Evolutionary conservation across 2,888 invertebrate genomes (phyloP), one percentile per base, ranked within the genome.

Genomic region (Sminthurides aquaticus): DNA sequence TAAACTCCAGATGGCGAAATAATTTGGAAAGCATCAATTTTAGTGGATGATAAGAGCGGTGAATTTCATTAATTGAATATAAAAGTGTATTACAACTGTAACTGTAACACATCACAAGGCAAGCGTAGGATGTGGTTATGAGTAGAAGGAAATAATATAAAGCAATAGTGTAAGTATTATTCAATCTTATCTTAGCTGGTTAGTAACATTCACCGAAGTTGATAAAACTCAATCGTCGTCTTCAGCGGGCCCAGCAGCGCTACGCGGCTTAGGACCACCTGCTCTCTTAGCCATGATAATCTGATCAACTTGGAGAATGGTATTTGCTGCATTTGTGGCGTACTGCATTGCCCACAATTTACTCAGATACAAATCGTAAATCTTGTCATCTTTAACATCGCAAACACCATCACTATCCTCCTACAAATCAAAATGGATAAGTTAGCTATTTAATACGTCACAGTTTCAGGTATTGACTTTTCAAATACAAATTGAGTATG

Each of bases 231-330:
- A 67, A 49, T 67, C 65, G 24, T 66, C 64, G 69, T 80, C 79
- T 49, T 80, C 79, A 73, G 80, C 81, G 8, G 83, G 84, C 15
- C 80, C 81, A 67, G 84, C 85, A 62, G 79, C 78, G 57, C 76
- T 77, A 75, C 85, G 84, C 1, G 90, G 85, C 79, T 95, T 96
- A 0, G 96, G 96, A 55, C 97, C 97, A 56, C 97, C 97, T 20
- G 96, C 95, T 75, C 90, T 85, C 81, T 97, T 97, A 0, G 97
- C 94, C 96, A 97, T 96, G 72, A 98, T 97, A 74, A 98, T 97
- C 81, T 97, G 94, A 81, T 97, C 95, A 27, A 98, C 92, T 78
- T 90, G 88, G 28, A 98, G 83, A 72, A 97, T 89, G 0, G 96
- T 96, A 68, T 89, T 86, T 0, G 97, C 94, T 1, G 95, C 94